Evolutionary conservation across 1,140 invertebrate species (phyloP), one percentile per base, ranked within the genome.

Genomic region (Solen grandis): DNA sequence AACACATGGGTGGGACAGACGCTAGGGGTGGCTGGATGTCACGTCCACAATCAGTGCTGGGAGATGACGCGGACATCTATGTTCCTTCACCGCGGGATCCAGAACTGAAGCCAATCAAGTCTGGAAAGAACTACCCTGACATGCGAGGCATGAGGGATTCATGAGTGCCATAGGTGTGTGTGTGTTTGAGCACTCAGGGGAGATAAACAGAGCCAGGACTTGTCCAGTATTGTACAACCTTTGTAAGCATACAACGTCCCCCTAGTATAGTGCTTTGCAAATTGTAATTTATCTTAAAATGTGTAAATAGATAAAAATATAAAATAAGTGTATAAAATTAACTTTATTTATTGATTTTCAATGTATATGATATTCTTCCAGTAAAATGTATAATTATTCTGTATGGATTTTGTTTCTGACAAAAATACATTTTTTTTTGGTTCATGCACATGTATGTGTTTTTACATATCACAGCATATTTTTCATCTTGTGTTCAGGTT

Each of bases 81-180:
- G 46, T 70, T 19, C 73, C 46, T 16, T 63, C 79, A 19, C 85
- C 85, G 2, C 66, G 82, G 29, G 75, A 82, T 35, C 25, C 57
- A 19, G 85, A 86, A 27, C 82, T 86, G 13, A 76, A 81, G 60
- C 80, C 85, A 33, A 76, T 84, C 25, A 83, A 68, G 59, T 63
- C 59, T 33, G 73, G 73, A 33, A 83, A 81, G 31, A 52, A 50
- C 29, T n/a, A 62, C 54, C 60, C 8, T 38, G 78, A 79, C 57
- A 76, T 76, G 59, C 33, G 70, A 16, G 69, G 72, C 46, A 46
- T 75, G 38, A 46, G 77, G 36, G 76, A 79, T 25, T 62, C 38
- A 27, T 72, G 68, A 19, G 63, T 68, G 35, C 69, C 57, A 60
- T 57, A 35, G 8, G 65, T 65, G 25, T 27, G 46, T 13, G 50